Base-by-base conservation (phyloP, 2,888 invertebrate genomes). In the Mythimna albipuncta region DNA sequence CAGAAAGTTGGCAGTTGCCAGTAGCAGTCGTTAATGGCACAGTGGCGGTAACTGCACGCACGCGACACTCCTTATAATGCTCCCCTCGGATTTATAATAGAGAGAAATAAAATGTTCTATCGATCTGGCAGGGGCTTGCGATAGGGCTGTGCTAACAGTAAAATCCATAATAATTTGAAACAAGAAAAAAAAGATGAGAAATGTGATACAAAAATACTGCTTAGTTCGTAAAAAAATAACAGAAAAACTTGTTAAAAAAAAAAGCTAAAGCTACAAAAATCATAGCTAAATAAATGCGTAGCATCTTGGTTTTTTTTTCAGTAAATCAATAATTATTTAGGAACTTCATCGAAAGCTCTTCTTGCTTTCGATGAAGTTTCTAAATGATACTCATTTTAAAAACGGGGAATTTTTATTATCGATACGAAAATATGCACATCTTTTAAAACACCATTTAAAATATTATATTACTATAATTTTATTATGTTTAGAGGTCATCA, bases 61-160 rank as follows among this genome's bases (percentile, higher is more conserved):
- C 95, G 95, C 94, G 95, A 91, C 94, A 86, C 89, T 91, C 90
- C 93, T 94, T 92, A 89, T 91, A 91, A 90, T 86, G 66, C 59
- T 91, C 93, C 94, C 93, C 89, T 87, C 88, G 86, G 88, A 89
- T 92, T 93, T 92, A 91, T 92, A 92, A 92, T 92, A 90, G 88
- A 82, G 87, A 89, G 89, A 91, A 92, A 86, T 93, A 93, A 93
- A 94, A 93, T 91, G 91, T 88, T 89, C 81, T 93, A 94, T 94
- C 92, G 94, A 93, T 92, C 91, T 85, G 71, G 73, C 72, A 69
- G 88, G 84, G 84, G 73, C 75, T 72, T 64, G 26, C 16, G 9
- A 6, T 62, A 86, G 86, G 86, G 86, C 44, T 86, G 85, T 59
- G 32, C 57, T 32, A 10, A 47, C 3, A 32, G 4, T 1, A 41